Evolutionary conservation across 2,113 vertebrate species (phyloP), one percentile per base, ranked within the genome.

Genomic region (Nyctereutes procyonoides): DNA sequence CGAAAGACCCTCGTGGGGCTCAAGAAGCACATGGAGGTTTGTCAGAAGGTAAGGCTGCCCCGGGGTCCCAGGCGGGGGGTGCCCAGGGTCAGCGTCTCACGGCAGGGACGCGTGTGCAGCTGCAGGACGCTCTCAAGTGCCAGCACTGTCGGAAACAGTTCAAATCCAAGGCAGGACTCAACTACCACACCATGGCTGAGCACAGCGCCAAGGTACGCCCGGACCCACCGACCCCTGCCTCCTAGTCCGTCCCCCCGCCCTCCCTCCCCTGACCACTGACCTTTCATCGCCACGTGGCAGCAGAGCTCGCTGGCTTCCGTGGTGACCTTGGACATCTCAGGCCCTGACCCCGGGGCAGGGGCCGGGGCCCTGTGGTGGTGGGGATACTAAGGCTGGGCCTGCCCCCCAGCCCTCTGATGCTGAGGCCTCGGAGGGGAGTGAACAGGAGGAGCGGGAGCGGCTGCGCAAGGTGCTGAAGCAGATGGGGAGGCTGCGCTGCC

Each of bases 21-120:
- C 85, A 99, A 99, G 98, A 99, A 99, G 97, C 99, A 99, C 99
- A 99, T 99, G 99, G 99, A 99, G 73, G 99, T 99, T 98, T 99
- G 99, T 98, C 99, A 99, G 97, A 99, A 99, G 98, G 99, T 99
- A 98, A 98, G 99, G 26, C 12, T 28, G 28, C 48, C 20, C 22
- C 0, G 0, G 10, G 81, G 19, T 0, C 13, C 12, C 0, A 1
- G 53, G 67, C 17, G 24, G 83, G 69, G 8, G 63, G n/a, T 8
- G 10, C 22, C 32, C 13, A 0, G 9, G 43, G 26, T 71, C 67
- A 24, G 38, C 14, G 0, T 1, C 83, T 98, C 91, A 98, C 14
- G 53, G 14, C 35, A 3, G 3, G 71, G 88, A 85, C 13, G 58
- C 5, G 71, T 97, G 90, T 96, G 53, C 98, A 99, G 99, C 99